Conservation (phyloP, 53 echinoderm and acorn worm genomes). For the Henricia sp. region DNA sequence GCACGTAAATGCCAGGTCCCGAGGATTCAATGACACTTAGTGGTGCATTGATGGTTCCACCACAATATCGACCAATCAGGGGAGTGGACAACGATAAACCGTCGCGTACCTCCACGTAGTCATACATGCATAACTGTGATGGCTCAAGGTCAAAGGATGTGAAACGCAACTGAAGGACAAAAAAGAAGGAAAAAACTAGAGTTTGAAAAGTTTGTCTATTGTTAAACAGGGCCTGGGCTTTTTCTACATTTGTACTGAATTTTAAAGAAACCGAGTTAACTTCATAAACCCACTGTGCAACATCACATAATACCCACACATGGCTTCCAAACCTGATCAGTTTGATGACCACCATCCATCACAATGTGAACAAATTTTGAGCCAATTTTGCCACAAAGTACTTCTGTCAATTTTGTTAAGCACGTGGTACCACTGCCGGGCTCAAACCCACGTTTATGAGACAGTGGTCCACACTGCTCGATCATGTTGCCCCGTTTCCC, state of each 20-base stretch:
- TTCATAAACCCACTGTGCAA: no score
- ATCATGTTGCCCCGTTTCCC: no score
- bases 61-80: slow-evolving; percentile 81
- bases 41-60: slow-evolving; percentile 61
- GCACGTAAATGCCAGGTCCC: slow-evolving; percentile 67
- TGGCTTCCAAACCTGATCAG: no score
- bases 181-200: neutral
- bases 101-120: slow-evolving; percentile 85
- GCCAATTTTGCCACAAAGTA: no score
- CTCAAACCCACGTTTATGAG: no score
- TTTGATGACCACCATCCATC: no score
- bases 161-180: slow-evolving; percentile 72
- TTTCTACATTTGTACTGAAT: neutral
- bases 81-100: slow-evolving; percentile 53
- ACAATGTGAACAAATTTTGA: no score
- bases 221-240: neutral
- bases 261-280: no score
- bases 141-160: slow-evolving; percentile 87
- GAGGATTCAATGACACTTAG: slow-evolving; percentile 55
- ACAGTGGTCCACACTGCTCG: no score
- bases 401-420: no score
- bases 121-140: slow-evolving; percentile 77
- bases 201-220: neutral
- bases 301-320: neutral
- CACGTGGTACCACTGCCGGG: no score